phyloP scores from a whole-genome alignment of 2,888 invertebrate genomes.

The Cataglyphis altisquamis region DNA sequence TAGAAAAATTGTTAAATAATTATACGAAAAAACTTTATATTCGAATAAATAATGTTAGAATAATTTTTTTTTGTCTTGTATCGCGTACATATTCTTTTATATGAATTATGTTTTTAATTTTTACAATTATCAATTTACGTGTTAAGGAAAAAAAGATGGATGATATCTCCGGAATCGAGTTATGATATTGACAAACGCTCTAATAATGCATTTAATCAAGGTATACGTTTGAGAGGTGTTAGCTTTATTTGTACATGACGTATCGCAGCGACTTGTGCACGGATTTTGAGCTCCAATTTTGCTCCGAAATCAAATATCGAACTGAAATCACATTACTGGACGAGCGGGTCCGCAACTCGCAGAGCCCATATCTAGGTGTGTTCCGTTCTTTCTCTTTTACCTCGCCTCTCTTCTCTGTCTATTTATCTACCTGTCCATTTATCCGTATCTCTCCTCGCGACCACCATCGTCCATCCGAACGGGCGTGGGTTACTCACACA shows the following conservation, averaged over 20 bases:
- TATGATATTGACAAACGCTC: constrained; percentile 6
- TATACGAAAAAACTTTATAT: neutral
- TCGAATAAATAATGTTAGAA: neutral
- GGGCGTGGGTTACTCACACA: constrained; percentile 27
- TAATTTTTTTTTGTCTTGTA: neutral
- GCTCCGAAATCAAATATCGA: constrained; percentile 51
- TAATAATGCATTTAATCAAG: constrained; percentile 38
- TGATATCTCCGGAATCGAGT: neutral
- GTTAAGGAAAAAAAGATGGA: neutral
- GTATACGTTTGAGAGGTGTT: constrained; percentile 24
- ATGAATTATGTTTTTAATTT: neutral
- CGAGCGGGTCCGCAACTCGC: constrained; percentile 24
- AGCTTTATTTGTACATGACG: constrained; percentile 35
- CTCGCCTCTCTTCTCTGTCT: constrained; percentile 44
- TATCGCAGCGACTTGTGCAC: constrained; percentile 27
- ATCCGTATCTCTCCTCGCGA: constrained; percentile 44
- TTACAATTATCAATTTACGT: neutral
- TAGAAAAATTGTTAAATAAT: constrained; percentile 1
- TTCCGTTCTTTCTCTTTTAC: constrained; percentile 48
- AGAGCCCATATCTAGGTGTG: constrained; percentile 35
- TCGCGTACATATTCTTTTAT: neutral
- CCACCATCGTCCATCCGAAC: constrained; percentile 24
- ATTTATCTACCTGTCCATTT: constrained; percentile 57
- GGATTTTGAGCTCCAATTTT: constrained; percentile 52
- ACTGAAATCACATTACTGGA: constrained; percentile 51